phyloP scores from a whole-genome alignment of 2,113 vertebrate species.

The Amazona vittata region DNA sequence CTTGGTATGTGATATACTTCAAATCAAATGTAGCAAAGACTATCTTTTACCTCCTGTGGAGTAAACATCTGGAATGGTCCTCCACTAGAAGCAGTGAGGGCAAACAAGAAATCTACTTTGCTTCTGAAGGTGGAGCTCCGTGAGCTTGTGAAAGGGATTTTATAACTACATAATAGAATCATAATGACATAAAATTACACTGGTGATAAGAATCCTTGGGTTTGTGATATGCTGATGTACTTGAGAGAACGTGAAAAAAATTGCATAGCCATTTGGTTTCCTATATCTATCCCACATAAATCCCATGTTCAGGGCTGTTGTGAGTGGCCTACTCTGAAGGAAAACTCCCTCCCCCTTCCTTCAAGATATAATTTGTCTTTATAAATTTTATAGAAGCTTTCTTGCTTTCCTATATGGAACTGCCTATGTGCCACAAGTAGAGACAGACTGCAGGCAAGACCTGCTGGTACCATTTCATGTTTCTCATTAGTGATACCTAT shows the following conservation, averaged over 20 bases:
- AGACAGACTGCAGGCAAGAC: slow-evolving; percentile 7
- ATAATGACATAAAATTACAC: neutral
- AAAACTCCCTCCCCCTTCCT: neutral
- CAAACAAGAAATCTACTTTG: neutral
- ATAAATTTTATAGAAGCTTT: neutral
- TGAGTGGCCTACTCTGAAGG: neutral
- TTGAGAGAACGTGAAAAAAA: neutral
- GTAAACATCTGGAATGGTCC: neutral
- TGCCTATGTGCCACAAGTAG: neutral
- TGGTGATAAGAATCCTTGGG: slow-evolving; percentile 13
- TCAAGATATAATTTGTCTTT: neutral
- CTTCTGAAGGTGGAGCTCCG: neutral
- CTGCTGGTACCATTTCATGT: neutral
- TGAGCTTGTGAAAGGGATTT: slow-evolving; percentile 13
- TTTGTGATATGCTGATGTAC: neutral
- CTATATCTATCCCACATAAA: neutral
- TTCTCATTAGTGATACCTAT: neutral
- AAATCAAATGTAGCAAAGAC: neutral
- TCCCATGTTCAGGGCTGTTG: slow-evolving; percentile 15
- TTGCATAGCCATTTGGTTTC: neutral
- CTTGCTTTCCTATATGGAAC: neutral
- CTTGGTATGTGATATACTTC: neutral
- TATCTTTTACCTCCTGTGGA: neutral
- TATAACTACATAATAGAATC: neutral
- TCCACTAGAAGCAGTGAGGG: neutral